Evolutionary conservation across 1,140 invertebrate genomes (phyloP).

Genomic region (Drosophila busckii): DNA sequence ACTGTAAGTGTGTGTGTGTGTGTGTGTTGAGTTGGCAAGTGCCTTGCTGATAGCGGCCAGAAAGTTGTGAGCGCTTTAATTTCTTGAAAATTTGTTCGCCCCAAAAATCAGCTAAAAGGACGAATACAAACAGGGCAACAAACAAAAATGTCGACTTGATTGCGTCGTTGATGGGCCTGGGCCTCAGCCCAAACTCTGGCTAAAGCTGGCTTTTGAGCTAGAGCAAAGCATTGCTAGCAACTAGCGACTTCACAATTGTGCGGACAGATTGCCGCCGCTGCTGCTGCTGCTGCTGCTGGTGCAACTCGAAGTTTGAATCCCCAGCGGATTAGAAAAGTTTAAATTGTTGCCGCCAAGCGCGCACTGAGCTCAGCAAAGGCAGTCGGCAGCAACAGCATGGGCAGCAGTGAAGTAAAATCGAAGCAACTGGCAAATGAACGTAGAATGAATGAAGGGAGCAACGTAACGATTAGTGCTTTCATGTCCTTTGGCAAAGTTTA

Average conservation of each 20-base stretch:
- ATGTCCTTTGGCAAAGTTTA: constrained; percentile 78
- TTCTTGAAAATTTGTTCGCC: constrained; percentile 70
- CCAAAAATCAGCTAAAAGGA: constrained; percentile 4
- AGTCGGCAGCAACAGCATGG: not conserved
- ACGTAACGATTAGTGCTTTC: constrained; percentile 78
- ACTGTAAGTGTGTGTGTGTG: not conserved
- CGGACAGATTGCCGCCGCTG: constrained; percentile 65
- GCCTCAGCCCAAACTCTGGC: constrained; percentile 1
- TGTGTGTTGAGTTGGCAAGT: constrained; percentile 66
- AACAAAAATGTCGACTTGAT: constrained; percentile 77
- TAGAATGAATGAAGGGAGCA: constrained; percentile 67
- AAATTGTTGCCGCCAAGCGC: constrained; percentile 71
- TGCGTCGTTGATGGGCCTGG: constrained; percentile 61
- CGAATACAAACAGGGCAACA: constrained; percentile 61
- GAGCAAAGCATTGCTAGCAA: not conserved
- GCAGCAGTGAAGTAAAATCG: constrained; percentile 52
- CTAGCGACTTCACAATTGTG: constrained; percentile 56
- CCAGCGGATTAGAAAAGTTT: constrained; percentile 78
- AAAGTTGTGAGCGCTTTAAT: constrained; percentile 75
- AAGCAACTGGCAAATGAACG: constrained; percentile 62
- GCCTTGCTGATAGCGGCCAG: constrained; percentile 69
- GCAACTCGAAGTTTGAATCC: constrained; percentile 70
- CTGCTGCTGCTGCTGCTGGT: constrained; percentile 50
- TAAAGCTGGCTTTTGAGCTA: constrained; percentile 2
- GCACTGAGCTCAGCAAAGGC: constrained; percentile 2